Evolutionary conservation across 1,140 invertebrate species (phyloP).

Genomic region (Solen grandis): DNA sequence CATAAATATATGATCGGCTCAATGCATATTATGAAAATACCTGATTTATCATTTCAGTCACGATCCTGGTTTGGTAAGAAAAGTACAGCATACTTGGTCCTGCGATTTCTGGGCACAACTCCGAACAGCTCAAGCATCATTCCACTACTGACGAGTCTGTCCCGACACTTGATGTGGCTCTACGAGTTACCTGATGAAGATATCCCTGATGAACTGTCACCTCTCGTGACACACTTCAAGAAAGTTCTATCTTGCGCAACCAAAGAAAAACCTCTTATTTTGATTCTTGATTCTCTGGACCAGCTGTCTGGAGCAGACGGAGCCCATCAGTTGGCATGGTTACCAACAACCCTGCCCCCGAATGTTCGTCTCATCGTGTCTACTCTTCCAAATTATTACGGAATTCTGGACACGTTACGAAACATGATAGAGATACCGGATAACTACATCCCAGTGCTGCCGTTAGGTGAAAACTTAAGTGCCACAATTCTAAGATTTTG

Average conservation of each 20-base stretch:
- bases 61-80: slow-evolving; percentile 70
- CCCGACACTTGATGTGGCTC: slow-evolving; percentile 97
- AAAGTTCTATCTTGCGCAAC: slow-evolving; percentile 85
- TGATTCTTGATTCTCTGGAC: slow-evolving; percentile 80
- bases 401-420: slow-evolving; percentile 83
- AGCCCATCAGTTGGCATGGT: slow-evolving; percentile 97
- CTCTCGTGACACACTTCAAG: slow-evolving; percentile 97
- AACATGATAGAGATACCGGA: slow-evolving; percentile 94
- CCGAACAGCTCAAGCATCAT: slow-evolving; percentile 97
- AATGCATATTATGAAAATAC: too few species aligned
- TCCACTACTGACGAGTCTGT: slow-evolving; percentile 96
- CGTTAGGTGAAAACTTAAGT: slow-evolving; percentile 88
- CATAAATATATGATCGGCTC: too few species aligned
- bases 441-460: slow-evolving; percentile 87
- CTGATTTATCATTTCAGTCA: too few species aligned
- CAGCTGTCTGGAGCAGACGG: slow-evolving; percentile 94
- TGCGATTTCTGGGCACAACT: slow-evolving; percentile 97
- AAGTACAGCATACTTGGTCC: slow-evolving; percentile 91
- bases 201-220: slow-evolving; percentile 97
- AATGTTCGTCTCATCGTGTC: slow-evolving; percentile 95
- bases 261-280: slow-evolving; percentile 80
- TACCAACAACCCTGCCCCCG: slow-evolving; percentile 93
- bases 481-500: slow-evolving; percentile 97
- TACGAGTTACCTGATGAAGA: slow-evolving; percentile 95
- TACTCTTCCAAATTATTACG: slow-evolving; percentile 78